Percentiles rank a stretch among this genome's conserved stretches.
Conservation (phyloP, 2,113 vertebrate genomes). For the Melanotaenia duboulayi region DNA sequence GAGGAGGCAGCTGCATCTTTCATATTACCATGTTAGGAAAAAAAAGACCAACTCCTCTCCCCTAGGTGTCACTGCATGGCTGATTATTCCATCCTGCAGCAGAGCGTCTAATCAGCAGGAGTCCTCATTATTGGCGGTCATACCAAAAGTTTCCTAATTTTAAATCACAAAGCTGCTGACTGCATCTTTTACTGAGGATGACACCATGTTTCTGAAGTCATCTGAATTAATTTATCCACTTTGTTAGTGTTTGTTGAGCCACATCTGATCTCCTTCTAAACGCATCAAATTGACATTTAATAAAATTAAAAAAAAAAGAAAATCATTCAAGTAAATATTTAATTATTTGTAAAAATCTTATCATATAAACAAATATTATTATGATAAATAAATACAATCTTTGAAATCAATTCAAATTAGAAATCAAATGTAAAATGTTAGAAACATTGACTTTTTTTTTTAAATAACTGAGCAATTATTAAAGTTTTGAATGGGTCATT, state of each 20-base stretch:
- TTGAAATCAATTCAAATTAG: too few species aligned
- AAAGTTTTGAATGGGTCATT: too few species aligned
- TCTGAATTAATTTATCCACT: background rate
- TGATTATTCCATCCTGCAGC: constrained; percentile 22
- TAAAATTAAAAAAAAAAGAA: background rate
- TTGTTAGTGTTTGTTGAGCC: background rate
- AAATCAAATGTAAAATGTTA: too few species aligned
- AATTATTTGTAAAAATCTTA: too few species aligned
- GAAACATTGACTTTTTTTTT: too few species aligned
- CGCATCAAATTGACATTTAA: too few species aligned
- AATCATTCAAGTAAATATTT: background rate
- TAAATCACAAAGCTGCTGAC: constrained; percentile 2
- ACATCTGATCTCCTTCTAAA: background rate
- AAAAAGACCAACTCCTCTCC: constrained; percentile 29
- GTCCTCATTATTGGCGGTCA: background rate
- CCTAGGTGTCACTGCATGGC: constrained; percentile 69
- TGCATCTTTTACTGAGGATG: background rate
- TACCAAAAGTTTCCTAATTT: background rate
- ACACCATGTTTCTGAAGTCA: background rate
- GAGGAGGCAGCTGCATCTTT: background rate
- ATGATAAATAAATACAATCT: too few species aligned
- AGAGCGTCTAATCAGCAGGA: background rate
- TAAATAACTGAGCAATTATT: too few species aligned
- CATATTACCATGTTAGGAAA: background rate
- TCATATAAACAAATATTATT: background rate